Percentiles rank a stretch among this genome's conserved stretches.
Conservation (phyloP, 2,888 invertebrate genomes). For the Protonemura montana region DNA sequence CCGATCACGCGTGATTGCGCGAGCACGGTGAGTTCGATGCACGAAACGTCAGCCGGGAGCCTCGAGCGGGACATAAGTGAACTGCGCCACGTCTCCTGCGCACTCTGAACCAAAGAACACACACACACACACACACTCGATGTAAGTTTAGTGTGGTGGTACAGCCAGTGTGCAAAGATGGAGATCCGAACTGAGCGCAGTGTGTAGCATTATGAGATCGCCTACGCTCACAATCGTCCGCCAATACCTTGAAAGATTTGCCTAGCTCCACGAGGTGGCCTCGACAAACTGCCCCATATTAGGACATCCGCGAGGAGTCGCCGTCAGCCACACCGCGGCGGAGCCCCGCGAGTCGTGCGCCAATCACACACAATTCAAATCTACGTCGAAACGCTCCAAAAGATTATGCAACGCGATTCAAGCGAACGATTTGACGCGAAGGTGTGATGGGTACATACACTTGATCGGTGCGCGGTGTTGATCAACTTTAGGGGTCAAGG, state of each 20-base stretch:
- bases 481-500: background rate
- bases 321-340: background rate
- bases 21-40: conserved; percentile 23
- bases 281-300: conserved; percentile 39
- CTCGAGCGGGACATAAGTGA: background rate
- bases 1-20: conserved; percentile 53
- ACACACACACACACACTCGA: background rate
- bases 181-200: background rate
- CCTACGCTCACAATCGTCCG: conserved; percentile 32
- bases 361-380: conserved; percentile 1
- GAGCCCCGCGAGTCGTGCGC: background rate
- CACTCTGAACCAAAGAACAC: background rate
- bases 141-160: background rate
- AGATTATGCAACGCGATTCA: background rate
- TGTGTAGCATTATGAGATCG: background rate
- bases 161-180: conserved; percentile 8
- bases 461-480: background rate
- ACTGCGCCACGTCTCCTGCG: background rate
- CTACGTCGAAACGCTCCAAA: background rate
- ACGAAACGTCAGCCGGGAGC: conserved; percentile 4
- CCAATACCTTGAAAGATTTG: conserved; percentile 35
- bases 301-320: conserved; percentile 27
- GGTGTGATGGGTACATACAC: background rate
- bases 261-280: background rate
- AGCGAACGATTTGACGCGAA: background rate